Evolutionary conservation across 2,888 invertebrate genomes (phyloP).

Genomic region (Stictocephala bisonia): DNA sequence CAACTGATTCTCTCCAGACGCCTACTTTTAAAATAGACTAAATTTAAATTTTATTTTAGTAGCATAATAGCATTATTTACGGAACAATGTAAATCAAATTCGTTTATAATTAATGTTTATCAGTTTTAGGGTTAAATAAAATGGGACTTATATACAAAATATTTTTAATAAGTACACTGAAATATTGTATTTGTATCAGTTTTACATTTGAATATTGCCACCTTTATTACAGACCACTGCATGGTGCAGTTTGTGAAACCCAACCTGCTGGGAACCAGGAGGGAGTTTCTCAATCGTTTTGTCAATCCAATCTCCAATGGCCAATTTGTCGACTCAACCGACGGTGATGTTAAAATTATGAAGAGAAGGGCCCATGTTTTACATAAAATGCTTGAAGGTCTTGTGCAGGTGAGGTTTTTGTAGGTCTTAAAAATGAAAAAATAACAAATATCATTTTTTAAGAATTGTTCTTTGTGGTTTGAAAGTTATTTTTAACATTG

Average conservation of each 20-base stretch:
- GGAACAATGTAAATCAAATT: too few species aligned
- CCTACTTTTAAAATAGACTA: too few species aligned
- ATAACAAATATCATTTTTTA: background rate
- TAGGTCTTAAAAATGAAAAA: background rate
- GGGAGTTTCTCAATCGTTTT: conserved; percentile 94
- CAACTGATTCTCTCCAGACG: too few species aligned
- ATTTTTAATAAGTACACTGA: too few species aligned
- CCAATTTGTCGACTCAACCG: conserved; percentile 89
- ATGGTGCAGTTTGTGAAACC: conserved; percentile 99
- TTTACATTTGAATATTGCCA: too few species aligned
- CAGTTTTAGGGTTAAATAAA: too few species aligned
- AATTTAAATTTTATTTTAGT: too few species aligned
- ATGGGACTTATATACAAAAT: too few species aligned
- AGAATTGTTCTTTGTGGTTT: background rate
- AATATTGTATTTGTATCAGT: too few species aligned
- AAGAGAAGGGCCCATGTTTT: conserved; percentile 94
- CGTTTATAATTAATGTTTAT: too few species aligned
- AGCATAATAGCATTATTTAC: too few species aligned
- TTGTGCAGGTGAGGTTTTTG: conserved; percentile 89
- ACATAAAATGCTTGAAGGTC: conserved; percentile 92
- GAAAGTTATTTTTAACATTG: too few species aligned
- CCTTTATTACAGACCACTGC: conserved; percentile 85
- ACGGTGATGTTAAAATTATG: conserved; percentile 90
- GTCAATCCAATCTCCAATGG: conserved; percentile 98
- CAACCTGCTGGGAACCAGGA: conserved; percentile 89